A percentile compares a stretch with the other conserved stretches of the same genome.
These are phyloP conservation scores for Channa maculata DNA, from an alignment of 2,113 vertebrate genomes.

Conservation along the genomic window DNA sequence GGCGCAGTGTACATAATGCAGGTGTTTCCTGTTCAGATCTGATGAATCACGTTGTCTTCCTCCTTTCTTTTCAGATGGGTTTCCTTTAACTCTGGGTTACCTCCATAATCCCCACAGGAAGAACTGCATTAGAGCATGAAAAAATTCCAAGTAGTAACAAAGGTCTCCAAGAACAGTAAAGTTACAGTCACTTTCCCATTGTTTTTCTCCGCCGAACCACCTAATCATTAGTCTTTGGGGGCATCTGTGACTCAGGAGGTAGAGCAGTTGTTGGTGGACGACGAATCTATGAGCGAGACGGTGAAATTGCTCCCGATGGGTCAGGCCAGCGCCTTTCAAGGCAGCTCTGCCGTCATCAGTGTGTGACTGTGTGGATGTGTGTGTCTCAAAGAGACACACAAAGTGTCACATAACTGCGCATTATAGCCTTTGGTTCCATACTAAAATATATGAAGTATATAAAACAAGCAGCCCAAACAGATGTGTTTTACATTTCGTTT, in stretches of 20 bases:
- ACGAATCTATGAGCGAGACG: no score
- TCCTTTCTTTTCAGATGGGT: conserved; percentile 56
- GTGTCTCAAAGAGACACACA: no score
- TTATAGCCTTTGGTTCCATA: background rate
- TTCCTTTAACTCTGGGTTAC: conserved; percentile 61
- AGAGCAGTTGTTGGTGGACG: no score
- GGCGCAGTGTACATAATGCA: conserved; percentile 46
- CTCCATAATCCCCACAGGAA: conserved; percentile 38
- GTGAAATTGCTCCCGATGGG: no score
- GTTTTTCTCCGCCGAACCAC: background rate
- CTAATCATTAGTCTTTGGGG: background rate
- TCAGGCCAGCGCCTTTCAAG: no score
- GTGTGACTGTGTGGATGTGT: no score
- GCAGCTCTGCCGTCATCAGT: no score
- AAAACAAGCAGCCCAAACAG: background rate
- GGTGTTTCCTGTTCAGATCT: conserved; percentile 76
- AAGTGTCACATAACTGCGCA: no score
- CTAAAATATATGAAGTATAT: conserved; percentile 9
- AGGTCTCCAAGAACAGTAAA: conserved; percentile 30
- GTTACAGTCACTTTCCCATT: background rate
- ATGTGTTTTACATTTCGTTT: background rate
- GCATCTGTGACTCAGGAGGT: no score
- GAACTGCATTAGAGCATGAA: conserved; percentile 22
- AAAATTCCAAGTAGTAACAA: conserved; percentile 35
- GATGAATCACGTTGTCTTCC: conserved; percentile 72